A percentile compares a stretch with the other conserved stretches of the same genome.
Conservation (phyloP, 1,140 invertebrate species). For the Eriocheir sinensis region DNA sequence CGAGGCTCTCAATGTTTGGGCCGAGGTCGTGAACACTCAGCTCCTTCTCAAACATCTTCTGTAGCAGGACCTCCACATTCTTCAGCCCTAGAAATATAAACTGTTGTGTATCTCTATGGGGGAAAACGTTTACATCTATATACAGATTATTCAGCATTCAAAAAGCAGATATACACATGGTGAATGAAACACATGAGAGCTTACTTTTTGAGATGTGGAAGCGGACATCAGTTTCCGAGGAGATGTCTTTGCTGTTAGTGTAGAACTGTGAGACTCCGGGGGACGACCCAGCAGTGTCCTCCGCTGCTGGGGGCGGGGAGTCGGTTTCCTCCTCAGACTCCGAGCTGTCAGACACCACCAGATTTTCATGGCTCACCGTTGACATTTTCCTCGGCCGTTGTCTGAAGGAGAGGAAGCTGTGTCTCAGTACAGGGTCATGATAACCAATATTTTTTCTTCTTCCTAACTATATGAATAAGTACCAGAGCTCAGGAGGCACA, state of each 20-base stretch:
- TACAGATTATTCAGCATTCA: too few relatives aligned
- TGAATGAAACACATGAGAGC: not conserved
- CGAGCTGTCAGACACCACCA: constrained; percentile 20
- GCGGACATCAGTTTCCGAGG: constrained; percentile 64
- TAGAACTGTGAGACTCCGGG: constrained; percentile 48
- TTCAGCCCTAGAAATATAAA: constrained; percentile 64
- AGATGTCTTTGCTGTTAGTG: constrained; percentile 18
- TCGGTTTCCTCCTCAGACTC: constrained; percentile 49
- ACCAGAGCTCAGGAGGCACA: too few relatives aligned
- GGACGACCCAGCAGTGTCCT: not conserved
- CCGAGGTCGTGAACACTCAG: constrained; percentile 65
- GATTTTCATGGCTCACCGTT: constrained; percentile 23
- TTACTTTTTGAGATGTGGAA: constrained; percentile 78
- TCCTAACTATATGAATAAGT: too few relatives aligned
- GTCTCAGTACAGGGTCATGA: too few relatives aligned
- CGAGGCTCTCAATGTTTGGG: constrained; percentile 60
- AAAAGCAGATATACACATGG: too few relatives aligned
- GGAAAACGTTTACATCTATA: too few relatives aligned
- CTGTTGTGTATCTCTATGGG: too few relatives aligned
- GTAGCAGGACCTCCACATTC: constrained; percentile 77
- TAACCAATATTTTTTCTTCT: too few relatives aligned
- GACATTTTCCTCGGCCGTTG: not conserved
- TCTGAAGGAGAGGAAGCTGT: not conserved
- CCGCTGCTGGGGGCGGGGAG: not conserved
- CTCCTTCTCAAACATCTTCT: constrained; percentile 79